A percentile compares a stretch with the other conserved stretches of the same genome.
Evolutionary conservation across 2,797 vertebrate species (phyloP).

Genomic region (Menidia menidia): DNA sequence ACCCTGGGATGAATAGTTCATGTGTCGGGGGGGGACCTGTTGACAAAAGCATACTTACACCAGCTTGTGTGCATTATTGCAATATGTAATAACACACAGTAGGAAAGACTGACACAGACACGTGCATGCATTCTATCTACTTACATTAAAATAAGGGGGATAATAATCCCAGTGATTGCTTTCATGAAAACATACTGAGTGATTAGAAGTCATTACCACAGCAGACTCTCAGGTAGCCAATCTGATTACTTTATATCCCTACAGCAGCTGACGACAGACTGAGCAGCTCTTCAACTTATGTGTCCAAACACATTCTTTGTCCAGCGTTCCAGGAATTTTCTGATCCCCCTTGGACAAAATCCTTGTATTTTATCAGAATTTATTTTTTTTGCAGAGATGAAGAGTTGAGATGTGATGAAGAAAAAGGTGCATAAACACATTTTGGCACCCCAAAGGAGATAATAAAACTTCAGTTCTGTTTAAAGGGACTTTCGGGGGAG

Average conservation of each 20-base stretch:
- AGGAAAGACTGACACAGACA: constrained; percentile 4
- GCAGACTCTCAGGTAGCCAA: constrained; percentile 37
- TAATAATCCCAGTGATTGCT: constrained; percentile 12
- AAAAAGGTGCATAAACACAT: constrained; percentile 44
- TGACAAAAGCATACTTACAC: constrained; percentile 21
- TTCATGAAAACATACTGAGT: constrained; percentile 47
- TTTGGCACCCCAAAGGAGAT: constrained; percentile 7
- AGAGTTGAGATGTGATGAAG: constrained; percentile 25
- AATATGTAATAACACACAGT: not conserved
- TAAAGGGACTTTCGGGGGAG: not conserved
- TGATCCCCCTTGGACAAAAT: constrained; percentile 41
- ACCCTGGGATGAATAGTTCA: constrained; percentile 11
- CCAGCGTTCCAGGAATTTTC: constrained; percentile 26
- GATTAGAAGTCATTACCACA: constrained; percentile 39
- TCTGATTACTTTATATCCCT: constrained; percentile 31
- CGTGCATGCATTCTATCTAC: constrained; percentile 23
- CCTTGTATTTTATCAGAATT: constrained; percentile 49
- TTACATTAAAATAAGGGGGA: constrained; percentile 23
- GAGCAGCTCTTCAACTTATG: constrained; percentile 37
- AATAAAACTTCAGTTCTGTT: constrained; percentile 5
- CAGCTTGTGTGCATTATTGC: not conserved
- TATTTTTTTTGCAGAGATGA: constrained; percentile 54
- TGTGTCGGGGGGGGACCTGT: not conserved
- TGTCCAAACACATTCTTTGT: constrained; percentile 45
- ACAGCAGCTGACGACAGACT: constrained; percentile 29